Evolutionary conservation across 2,113 vertebrate genomes (phyloP).

Genomic region (Hemicordylus capensis): DNA sequence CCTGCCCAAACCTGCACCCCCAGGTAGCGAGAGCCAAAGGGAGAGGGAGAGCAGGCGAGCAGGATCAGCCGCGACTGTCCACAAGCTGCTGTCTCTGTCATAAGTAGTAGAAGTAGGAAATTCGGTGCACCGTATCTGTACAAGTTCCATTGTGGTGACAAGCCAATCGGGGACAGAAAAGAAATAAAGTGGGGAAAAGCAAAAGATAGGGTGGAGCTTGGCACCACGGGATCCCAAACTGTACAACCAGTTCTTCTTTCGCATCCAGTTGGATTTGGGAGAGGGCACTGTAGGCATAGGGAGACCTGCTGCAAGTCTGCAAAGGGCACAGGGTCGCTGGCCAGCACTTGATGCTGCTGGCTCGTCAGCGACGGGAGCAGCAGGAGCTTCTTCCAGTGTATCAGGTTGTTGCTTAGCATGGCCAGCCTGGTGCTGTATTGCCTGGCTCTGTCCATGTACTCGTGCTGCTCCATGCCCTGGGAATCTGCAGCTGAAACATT

Average conservation of each 20-base stretch:
- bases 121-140: constrained; percentile 42
- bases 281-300: constrained; percentile 95
- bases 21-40: rapidly evolving
- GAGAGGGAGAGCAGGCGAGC: not conserved
- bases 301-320: constrained; percentile 96
- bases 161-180: constrained; percentile 50
- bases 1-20: not conserved
- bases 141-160: constrained; percentile 43
- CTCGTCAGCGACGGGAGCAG: constrained; percentile 89
- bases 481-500: too few species aligned
- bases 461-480: too few species aligned
- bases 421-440: constrained; percentile 89
- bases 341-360: constrained; percentile 95
- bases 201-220: constrained; percentile 19
- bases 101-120: constrained; percentile 67
- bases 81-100: constrained; percentile 3
- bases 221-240: constrained; percentile 93
- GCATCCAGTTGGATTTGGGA: constrained; percentile 96
- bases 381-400: constrained; percentile 88
- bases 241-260: constrained; percentile 96
- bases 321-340: constrained; percentile 89
- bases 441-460: too few species aligned
- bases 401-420: constrained; percentile 85
- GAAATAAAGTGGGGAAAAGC: constrained; percentile 45
- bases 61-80: rapidly evolving